A percentile compares a stretch with the other conserved stretches of the same genome.
phyloP scores from a whole-genome alignment of 2,797 vertebrate genomes.

The Peromyscus attwateri region DNA sequence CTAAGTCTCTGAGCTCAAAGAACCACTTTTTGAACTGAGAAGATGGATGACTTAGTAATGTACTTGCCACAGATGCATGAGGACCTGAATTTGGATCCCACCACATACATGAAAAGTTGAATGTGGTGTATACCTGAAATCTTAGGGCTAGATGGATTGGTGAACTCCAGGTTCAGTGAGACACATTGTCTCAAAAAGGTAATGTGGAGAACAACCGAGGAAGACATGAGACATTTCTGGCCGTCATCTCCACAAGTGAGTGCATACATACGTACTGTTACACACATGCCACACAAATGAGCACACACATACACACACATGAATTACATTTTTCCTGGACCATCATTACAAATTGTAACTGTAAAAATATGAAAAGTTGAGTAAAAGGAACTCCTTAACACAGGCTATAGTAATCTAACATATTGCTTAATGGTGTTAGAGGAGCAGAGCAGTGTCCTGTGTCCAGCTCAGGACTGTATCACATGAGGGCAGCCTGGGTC shows the following conservation, averaged over 20 bases:
- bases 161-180: background rate
- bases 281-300: background rate
- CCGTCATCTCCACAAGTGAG: background rate
- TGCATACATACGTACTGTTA: too few species aligned
- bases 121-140: too few species aligned
- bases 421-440: background rate
- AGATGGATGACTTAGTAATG: too few species aligned
- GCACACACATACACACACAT: background rate
- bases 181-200: background rate
- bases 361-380: background rate
- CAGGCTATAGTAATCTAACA: too few species aligned
- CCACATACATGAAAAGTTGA: background rate
- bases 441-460: background rate
- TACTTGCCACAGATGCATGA: background rate
- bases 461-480: rapidly evolving
- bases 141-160: background rate
- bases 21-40: background rate
- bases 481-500: background rate
- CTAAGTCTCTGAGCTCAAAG: background rate
- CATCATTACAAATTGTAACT: background rate
- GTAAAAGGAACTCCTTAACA: background rate
- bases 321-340: background rate
- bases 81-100: background rate
- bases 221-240: background rate
- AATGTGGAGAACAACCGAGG: background rate